A percentile compares a stretch with the other conserved stretches of the same genome.
Evolutionary conservation across 2,113 vertebrate species (phyloP).

Genomic region (Syngnathoides biaculeatus): DNA sequence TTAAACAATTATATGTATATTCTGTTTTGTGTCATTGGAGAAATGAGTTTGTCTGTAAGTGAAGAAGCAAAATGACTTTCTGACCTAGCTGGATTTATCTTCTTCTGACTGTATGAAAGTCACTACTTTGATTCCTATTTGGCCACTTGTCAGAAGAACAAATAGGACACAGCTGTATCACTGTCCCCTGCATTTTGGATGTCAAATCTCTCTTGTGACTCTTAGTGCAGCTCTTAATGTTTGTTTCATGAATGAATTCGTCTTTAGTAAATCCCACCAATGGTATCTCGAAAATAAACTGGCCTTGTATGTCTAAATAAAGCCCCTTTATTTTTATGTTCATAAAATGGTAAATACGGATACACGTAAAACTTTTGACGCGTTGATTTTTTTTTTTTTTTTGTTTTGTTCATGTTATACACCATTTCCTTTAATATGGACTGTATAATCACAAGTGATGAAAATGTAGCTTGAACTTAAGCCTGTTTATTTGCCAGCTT

Average conservation of each 20-base stretch:
- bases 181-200: constrained; percentile 1
- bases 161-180: constrained; percentile 27
- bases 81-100: constrained; percentile 19
- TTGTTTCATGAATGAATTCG: background rate
- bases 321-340: background rate
- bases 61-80: constrained; percentile 3
- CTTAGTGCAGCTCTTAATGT: background rate
- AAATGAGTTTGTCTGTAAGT: background rate
- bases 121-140: constrained; percentile 27
- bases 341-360: background rate
- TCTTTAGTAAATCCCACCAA: background rate
- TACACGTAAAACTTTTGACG: background rate
- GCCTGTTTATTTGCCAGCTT: no score
- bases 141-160: constrained; percentile 4
- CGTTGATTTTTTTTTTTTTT: no score
- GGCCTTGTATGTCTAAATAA: background rate
- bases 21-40: background rate
- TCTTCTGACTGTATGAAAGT: background rate
- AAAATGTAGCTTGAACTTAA: background rate
- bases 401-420: background rate
- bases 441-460: background rate
- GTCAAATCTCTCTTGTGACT: background rate
- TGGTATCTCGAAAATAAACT: background rate
- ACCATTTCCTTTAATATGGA: background rate
- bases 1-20: background rate